A percentile compares a stretch with the other conserved stretches of the same genome.
Evolutionary conservation across 2,888 invertebrate species (phyloP).

Genomic region (Marasmarcha lunaedactyla): DNA sequence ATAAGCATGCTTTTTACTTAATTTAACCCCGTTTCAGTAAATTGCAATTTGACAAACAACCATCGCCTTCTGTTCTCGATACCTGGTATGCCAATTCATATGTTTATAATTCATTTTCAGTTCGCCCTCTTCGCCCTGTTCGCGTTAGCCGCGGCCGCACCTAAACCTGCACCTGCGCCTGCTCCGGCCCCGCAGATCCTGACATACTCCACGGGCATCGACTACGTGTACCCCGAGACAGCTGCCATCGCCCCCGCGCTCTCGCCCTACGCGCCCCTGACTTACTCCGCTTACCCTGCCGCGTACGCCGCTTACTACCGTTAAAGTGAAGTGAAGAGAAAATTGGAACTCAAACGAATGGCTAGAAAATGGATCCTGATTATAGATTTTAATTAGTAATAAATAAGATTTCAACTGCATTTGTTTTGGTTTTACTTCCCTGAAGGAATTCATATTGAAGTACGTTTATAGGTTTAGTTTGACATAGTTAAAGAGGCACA

Average conservation of each 20-base stretch:
- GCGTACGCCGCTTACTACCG: conserved; percentile 20
- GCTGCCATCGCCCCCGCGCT: conserved; percentile 12
- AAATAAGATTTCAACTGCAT: neutral
- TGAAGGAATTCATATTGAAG: no score
- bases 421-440: neutral
- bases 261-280: conserved; percentile 15
- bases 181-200: conserved; percentile 17
- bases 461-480: no score
- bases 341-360: neutral
- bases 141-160: conserved; percentile 60
- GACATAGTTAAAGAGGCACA: no score
- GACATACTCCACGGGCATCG: conserved; percentile 18
- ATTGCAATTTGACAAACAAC: no score
- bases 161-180: conserved; percentile 23
- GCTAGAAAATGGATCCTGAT: neutral
- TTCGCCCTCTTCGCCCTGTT: conserved; percentile 58
- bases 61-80: no score
- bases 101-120: conserved; percentile 32
- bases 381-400: neutral
- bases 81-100: no score
- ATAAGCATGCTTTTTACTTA: no score
- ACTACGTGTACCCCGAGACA: conserved; percentile 20
- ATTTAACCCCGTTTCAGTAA: no score
- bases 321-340: conserved; percentile 5
- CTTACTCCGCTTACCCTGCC: conserved; percentile 20